These are phyloP conservation scores for Charadrius vociferus DNA, from an alignment of 2,113 vertebrate genomes.

Conservation along the genomic window DNA sequence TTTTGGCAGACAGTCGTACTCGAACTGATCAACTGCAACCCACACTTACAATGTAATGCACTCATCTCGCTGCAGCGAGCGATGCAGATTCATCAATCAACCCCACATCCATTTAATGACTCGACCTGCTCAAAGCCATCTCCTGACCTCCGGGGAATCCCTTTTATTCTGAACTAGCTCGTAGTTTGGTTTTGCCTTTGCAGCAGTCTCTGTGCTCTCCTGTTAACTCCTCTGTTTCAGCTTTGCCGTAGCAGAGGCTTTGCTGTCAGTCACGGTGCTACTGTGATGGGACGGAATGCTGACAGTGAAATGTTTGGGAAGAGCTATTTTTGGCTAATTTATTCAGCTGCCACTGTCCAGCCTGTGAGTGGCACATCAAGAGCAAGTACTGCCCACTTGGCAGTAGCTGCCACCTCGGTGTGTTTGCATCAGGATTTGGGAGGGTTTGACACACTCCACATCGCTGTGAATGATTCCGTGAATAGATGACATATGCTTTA, in stretches of 20 bases:
- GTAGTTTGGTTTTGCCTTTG: neutral
- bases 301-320: neutral
- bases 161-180: neutral
- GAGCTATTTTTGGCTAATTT: neutral
- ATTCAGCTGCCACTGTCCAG: neutral
- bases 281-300: neutral
- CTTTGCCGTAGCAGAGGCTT: neutral
- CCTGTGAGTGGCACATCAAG: rapidly evolving
- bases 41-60: neutral
- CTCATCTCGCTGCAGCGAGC: neutral
- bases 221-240: neutral
- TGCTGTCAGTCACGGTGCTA: neutral
- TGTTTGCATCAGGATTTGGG: neutral
- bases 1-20: neutral
- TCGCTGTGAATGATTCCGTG: neutral
- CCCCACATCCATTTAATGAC: neutral
- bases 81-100: neutral
- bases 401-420: neutral
- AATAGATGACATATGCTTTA: neutral
- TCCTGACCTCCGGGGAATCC: neutral
- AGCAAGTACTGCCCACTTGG: neutral
- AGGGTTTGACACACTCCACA: neutral
- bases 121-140: neutral
- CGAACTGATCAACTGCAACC: neutral
- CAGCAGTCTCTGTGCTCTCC: neutral